Base-by-base conservation (phyloP, 2,113 vertebrate species). In the Siphamia tubifer region DNA sequence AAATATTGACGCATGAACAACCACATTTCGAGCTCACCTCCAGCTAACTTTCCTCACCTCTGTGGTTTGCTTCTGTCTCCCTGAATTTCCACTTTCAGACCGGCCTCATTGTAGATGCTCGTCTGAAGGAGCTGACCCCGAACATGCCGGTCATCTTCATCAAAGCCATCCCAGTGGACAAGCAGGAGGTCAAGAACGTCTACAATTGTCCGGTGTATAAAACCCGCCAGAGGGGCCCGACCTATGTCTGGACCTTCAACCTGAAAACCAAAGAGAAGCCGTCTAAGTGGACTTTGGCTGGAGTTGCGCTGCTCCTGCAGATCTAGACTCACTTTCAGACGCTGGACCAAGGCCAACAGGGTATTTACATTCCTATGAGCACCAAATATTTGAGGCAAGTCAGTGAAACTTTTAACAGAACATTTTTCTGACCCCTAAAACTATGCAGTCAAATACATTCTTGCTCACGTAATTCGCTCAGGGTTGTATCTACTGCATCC, bases 191-290 rank as follows among this genome's bases (percentile, higher is more conserved):
- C 23, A 82, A 85, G 2, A 91, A 82, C 0, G 0, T 92, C 44
- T 99, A 99, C 40, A 90, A 87, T 0, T 99, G 97, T 70, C 97
- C 98, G 0, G 77, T 99, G 10, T 99, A 99, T 82, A 99, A 93
- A 80, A 98, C 96, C 4, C 89, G 91, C 16, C 94, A 96, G 74
- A 91, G 97, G 17, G 98, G 98, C 0, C 94, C 95, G 1, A 99
- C 96, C 0, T 97, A 96, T 0, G 91, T 99, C 5, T 99, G 96
- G 96, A 98, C 96, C 15, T 98, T 99, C 32, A 94, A 94, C 84
- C 93, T 99, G 8, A 98, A 96, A 87, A 97, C 94, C 5, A 97
- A 94, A 86, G 95, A 98, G 13, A 94, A 73, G 0, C 90, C 96
- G 0, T 94, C 96, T 47, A 98, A 96, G 80, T 99, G 98, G 97